A percentile compares a stretch with the other conserved stretches of the same genome.
phyloP scores from a whole-genome alignment of 2,888 invertebrate species.

The Pedicia rivosa region DNA sequence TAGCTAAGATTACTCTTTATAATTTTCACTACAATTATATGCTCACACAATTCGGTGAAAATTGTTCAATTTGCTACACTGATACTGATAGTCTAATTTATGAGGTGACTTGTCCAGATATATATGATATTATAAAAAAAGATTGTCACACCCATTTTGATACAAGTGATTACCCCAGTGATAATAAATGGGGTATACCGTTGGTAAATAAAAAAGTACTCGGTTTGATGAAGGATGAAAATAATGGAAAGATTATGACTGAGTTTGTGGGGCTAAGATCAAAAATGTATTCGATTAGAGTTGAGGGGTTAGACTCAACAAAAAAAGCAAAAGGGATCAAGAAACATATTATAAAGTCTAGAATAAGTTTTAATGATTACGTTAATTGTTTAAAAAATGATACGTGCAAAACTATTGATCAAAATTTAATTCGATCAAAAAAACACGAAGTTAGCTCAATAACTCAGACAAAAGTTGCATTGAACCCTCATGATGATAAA shows the following conservation, averaged over 20 bases:
- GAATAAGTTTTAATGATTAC: constrained; percentile 2
- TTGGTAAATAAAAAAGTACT: constrained; percentile 16
- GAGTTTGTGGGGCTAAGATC: constrained; percentile 17
- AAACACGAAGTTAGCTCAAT: not conserved
- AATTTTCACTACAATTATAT: constrained; percentile 18
- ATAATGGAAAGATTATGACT: constrained; percentile 13
- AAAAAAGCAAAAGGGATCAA: not conserved
- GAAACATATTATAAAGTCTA: not conserved
- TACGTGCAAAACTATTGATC: not conserved
- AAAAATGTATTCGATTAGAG: constrained; percentile 17
- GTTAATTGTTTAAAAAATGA: constrained; percentile 3
- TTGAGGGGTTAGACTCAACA: constrained; percentile 7
- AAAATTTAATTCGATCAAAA: constrained; percentile 1
- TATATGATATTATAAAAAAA: constrained; percentile 14
- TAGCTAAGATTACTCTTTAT: constrained; percentile 20
- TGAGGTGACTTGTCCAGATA: constrained; percentile 13
- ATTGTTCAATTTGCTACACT: constrained; percentile 13
- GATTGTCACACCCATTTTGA: constrained; percentile 9
- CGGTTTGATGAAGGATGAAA: constrained; percentile 18
- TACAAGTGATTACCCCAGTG: constrained; percentile 16
- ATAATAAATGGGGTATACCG: constrained; percentile 17
- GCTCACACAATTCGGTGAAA: constrained; percentile 8
- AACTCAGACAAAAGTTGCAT: not conserved
- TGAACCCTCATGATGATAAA: constrained; percentile 1
- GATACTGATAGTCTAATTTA: constrained; percentile 17